A percentile compares a stretch with the other conserved stretches of the same genome.
phyloP scores from a whole-genome alignment of 2,113 vertebrate species.

The Ranitomeya imitator region DNA sequence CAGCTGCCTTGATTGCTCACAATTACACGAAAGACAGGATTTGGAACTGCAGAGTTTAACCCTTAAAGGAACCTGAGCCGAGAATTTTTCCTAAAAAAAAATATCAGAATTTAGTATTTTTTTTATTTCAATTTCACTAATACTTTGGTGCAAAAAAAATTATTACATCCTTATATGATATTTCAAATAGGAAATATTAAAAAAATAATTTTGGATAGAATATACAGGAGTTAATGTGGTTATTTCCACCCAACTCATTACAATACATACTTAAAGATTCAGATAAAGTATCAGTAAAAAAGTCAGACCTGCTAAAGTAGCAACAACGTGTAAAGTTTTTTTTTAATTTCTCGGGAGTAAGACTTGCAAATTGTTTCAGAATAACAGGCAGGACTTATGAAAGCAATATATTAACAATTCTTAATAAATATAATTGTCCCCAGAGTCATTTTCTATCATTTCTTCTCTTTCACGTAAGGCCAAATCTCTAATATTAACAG shows the following conservation, averaged over 20 bases:
- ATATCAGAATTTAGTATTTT: background rate
- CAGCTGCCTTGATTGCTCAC: conserved; percentile 50
- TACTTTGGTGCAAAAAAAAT: background rate
- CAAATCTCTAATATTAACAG: no score
- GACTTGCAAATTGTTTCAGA: background rate
- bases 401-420: background rate
- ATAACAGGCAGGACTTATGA: background rate
- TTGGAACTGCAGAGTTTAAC: conserved; percentile 42
- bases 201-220: background rate
- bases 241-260: background rate
- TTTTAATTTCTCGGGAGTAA: no score
- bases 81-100: background rate
- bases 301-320: background rate
- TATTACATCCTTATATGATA: background rate
- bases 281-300: background rate
- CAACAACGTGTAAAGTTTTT: no score
- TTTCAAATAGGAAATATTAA: background rate
- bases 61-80: background rate
- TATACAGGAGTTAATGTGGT: background rate
- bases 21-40: conserved; percentile 42
- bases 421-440: background rate
- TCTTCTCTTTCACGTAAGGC: no score
- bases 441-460: background rate
- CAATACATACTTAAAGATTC: background rate
- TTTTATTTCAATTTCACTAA: background rate